Percentiles rank a stretch among this genome's conserved stretches.
Evolutionary conservation across 2,888 invertebrate genomes (phyloP).

Genomic region (Epirrita christyi): DNA sequence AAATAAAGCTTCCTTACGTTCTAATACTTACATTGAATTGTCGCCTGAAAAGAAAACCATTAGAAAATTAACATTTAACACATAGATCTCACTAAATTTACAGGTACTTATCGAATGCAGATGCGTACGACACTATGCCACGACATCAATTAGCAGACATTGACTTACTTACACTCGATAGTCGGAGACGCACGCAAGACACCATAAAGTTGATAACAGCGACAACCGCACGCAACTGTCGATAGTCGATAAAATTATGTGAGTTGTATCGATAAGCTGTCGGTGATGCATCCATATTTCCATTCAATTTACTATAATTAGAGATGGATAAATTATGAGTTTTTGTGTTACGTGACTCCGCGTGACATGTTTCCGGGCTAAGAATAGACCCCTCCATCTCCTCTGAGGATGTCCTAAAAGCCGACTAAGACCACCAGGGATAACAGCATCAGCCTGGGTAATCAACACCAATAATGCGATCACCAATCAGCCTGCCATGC

Average conservation of each 20-base stretch:
- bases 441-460: too few relatives aligned
- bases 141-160: constrained; percentile 67
- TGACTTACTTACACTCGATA: constrained; percentile 68
- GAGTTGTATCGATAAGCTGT: constrained; percentile 70
- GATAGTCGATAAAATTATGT: constrained; percentile 67
- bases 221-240: constrained; percentile 61
- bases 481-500: too few relatives aligned
- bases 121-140: constrained; percentile 47
- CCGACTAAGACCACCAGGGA: too few relatives aligned
- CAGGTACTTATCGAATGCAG: background rate
- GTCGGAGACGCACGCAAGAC: constrained; percentile 56
- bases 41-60: background rate
- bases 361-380: too few relatives aligned
- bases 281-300: constrained; percentile 66
- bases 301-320: constrained; percentile 57
- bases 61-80: background rate
- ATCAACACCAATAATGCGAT: too few relatives aligned
- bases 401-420: too few relatives aligned
- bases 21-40: too few relatives aligned
- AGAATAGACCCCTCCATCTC: too few relatives aligned
- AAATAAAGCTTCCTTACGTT: background rate
- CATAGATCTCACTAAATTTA: too few relatives aligned
- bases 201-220: constrained; percentile 68
- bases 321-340: background rate
- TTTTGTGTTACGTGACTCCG: background rate